Base-by-base conservation (phyloP, 2,797 vertebrate genomes). In the Lithobates pipiens region DNA sequence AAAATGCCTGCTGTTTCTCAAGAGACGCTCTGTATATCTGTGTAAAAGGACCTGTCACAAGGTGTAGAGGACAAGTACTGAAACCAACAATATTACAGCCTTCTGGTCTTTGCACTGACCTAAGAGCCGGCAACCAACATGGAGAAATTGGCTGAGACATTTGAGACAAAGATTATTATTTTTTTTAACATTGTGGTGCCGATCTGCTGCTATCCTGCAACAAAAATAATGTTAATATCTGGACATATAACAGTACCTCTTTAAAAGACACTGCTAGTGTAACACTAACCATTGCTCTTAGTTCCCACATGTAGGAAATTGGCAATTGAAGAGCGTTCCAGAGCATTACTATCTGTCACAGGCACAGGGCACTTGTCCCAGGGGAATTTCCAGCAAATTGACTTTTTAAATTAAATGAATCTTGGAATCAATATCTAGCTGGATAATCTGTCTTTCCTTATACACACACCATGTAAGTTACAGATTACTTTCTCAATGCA, bases 351-450 rank as follows among this genome's bases (percentile, higher is more conserved):
- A 82, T 86, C 80, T 77, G 80, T 86, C 85, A 82, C 85, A 46
- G 67, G 74, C 61, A 77, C 44, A 46, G 72, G 85, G 79, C 68
- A 34, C 79, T 65, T 63, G 79, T 82, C 85, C 74, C 74, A 63
- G 34, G 74, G 85, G 85, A 86, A 42, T 82, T 82, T 86, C 65
- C 73, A 82, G 85, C 44, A 76, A 77, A 86, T 86, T 86, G 79
- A 86, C 79, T 86, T 86, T 82, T 86, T 86, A 82, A 86, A 86
- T 86, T 86, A 82, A 86, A 82, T 86, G 85, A 86, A 86, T 86
- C 79, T 82, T 77, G 32, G 36, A 86, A 86, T 86, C 85, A 86
- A 86, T 86, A 86, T 82, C 79, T 80, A 57, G 79, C 79, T 63
- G 85, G 85, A 86, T 86, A 86, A 86, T 86, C 79, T 86, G 85